Evolutionary conservation across 37 sponge, comb jelly and placozoan genomes (phyloP).

Genomic region (Corticium candelabrum): DNA sequence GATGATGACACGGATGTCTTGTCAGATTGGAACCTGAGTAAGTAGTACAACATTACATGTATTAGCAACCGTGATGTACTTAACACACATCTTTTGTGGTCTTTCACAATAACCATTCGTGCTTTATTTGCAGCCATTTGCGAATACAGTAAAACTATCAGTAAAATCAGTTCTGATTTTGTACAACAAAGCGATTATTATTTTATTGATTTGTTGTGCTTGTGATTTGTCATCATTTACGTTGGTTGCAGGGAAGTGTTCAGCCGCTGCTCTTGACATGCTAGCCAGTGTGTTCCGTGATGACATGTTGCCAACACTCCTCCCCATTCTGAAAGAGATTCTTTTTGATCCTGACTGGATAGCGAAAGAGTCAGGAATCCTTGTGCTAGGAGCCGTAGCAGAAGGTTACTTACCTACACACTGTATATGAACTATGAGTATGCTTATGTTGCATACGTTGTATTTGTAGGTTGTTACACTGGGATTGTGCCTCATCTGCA

Average conservation of each 20-base stretch:
- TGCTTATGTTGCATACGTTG: not conserved
- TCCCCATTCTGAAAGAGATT: slow-evolving; percentile 75
- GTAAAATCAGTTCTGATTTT: too few species aligned
- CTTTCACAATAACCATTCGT: too few species aligned
- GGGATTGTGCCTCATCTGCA: slow-evolving; percentile 86
- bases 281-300: slow-evolving; percentile 91
- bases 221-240: not conserved
- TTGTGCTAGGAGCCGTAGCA: slow-evolving; percentile 96
- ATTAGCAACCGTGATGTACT: not conserved
- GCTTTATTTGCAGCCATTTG: too few species aligned
- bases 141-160: too few species aligned
- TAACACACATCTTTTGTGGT: too few species aligned
- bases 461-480: slow-evolving; percentile 58
- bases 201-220: slow-evolving; percentile 7
- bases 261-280: slow-evolving; percentile 95
- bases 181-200: not conserved
- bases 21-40: slow-evolving; percentile 92
- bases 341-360: slow-evolving; percentile 63
- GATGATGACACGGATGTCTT: slow-evolving; percentile 69
- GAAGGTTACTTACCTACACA: too few species aligned
- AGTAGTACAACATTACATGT: slow-evolving; percentile 18
- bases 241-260: slow-evolving; percentile 51
- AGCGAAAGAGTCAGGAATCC: slow-evolving; percentile 86
- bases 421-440: not conserved
- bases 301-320: slow-evolving; percentile 62